Base-by-base conservation (phyloP, 2,797 vertebrate species). In the Avahi laniger region DNA sequence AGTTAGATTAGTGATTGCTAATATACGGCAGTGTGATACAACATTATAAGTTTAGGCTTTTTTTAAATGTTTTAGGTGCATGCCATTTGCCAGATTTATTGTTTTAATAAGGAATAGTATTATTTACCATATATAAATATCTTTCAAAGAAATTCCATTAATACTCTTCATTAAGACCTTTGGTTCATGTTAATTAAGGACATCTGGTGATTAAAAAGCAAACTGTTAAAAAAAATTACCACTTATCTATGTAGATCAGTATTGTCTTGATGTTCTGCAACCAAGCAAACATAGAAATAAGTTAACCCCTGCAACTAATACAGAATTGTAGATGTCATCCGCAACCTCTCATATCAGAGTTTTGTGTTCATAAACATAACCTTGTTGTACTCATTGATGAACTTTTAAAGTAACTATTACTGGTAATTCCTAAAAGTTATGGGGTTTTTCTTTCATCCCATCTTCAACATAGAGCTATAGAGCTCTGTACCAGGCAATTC, bases 341-440 rank as follows among this genome's bases (percentile, higher is more conserved):
- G 46, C 33, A 46, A 2, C 79, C 41, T 73, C 35, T 80, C 50
- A 61, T 28, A 7, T 78, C 26, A 70, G 83, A 85, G 50, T 52
- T 93, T 63, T 80, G 28, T 83, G 12, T 84, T 76, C n/a, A 0
- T 84, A 72, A 89, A 67, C 90, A 69, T 14, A 43, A 10, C 41
- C 20, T 93, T 92, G 5, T 95, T 92, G 8, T 90, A 90, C 8
- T 9, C 10, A 82, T 10, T 63, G 30, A 46, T 50, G 17, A 18
- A 35, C 28, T 79, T 96, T 82, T 91, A 89, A 38, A 87, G 46
- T 85, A 93, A 93, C 89, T 12, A 1, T 91, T 79, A 69, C 70
- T 95, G 30, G 20, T 63, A 83, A 46, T 81, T 89, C 84, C 59
- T 95, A 81, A 89, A 94, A 70, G 59, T 70, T 94, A 54, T 63